Conservation (phyloP, 2,888 invertebrate genomes). For the Scaptomyza tumidula region DNA sequence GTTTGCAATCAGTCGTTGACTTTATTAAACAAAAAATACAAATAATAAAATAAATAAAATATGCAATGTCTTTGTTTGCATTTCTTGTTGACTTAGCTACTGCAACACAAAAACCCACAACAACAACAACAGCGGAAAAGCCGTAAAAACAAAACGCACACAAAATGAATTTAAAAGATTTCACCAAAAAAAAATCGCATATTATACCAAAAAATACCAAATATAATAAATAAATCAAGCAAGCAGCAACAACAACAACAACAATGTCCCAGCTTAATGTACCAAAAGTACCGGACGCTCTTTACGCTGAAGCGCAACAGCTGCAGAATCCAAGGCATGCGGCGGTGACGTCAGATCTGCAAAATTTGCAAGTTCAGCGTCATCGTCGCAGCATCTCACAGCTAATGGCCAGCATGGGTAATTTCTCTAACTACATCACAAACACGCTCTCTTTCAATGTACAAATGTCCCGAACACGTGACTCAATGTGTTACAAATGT, state of each 20-base stretch:
- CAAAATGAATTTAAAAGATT: slow-evolving; percentile 48
- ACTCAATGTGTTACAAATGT: not conserved
- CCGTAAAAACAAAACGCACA: slow-evolving; percentile 48
- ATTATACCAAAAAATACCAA: slow-evolving; percentile 56
- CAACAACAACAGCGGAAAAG: slow-evolving; percentile 20
- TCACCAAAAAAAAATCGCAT: slow-evolving; percentile 22
- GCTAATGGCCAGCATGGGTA: slow-evolving; percentile 84
- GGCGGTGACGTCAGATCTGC: slow-evolving; percentile 39
- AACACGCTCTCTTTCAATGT: not conserved
- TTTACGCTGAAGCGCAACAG: slow-evolving; percentile 32
- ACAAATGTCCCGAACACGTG: not conserved
- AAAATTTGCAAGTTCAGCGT: slow-evolving; percentile 68
- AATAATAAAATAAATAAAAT: slow-evolving; percentile 1
- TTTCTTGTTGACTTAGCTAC: slow-evolving; percentile 58
- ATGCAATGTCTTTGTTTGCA: slow-evolving; percentile 19
- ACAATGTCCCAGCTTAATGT: slow-evolving; percentile 32
- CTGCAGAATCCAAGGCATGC: slow-evolving; percentile 34
- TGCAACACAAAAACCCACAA: slow-evolving; percentile 16
- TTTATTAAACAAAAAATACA: slow-evolving; percentile 11
- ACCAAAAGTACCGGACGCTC: slow-evolving; percentile 16
- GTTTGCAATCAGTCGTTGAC: slow-evolving; percentile 26
- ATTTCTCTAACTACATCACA: slow-evolving; percentile 27
- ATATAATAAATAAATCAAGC: slow-evolving; percentile 7
- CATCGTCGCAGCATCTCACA: slow-evolving; percentile 85
- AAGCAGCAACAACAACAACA: slow-evolving; percentile 12